Evolutionary conservation across 2,797 vertebrate genomes (phyloP).

Genomic region (Channa striata): DNA sequence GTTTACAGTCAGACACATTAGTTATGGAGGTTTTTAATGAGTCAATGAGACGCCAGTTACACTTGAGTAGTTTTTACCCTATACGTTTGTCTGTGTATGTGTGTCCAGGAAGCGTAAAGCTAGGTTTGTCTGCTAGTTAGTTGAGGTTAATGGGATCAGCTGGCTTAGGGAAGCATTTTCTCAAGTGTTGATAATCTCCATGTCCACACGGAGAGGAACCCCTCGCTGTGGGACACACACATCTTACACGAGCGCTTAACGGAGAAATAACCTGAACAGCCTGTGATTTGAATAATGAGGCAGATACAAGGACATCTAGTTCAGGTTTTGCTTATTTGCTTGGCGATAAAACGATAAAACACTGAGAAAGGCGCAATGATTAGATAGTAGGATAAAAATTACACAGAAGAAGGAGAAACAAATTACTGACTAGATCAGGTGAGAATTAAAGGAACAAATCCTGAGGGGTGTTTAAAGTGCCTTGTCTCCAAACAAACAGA

Average conservation of each 20-base stretch:
- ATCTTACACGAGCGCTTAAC: constrained; percentile 30
- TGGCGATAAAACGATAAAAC: constrained; percentile 14
- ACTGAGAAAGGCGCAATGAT: constrained; percentile 12
- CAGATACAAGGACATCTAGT: constrained; percentile 12
- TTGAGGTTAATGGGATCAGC: constrained; percentile 75
- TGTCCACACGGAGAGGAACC: constrained; percentile 39
- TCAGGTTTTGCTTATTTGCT: constrained; percentile 28
- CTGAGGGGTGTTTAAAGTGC: constrained; percentile 19
- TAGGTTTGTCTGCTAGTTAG: constrained; percentile 67
- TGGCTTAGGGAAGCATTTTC: constrained; percentile 57
- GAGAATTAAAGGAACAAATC: constrained; percentile 31
- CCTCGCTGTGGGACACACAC: constrained; percentile 21
- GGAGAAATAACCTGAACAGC: constrained; percentile 22
- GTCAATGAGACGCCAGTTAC: constrained; percentile 46
- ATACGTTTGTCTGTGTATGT: constrained; percentile 7
- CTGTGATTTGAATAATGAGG: constrained; percentile 42
- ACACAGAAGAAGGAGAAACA: constrained; percentile 13
- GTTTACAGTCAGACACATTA: constrained; percentile 31
- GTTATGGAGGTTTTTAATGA: constrained; percentile 41
- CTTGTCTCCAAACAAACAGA: constrained; percentile 19
- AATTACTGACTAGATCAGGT: constrained; percentile 16
- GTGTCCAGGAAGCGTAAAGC: constrained; percentile 29
- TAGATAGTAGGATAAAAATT: constrained; percentile 16
- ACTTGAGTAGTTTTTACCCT: constrained; percentile 25
- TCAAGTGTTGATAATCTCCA: constrained; percentile 65